Conservation (phyloP, 2,113 vertebrate species). For the Dasyurus viverrinus region DNA sequence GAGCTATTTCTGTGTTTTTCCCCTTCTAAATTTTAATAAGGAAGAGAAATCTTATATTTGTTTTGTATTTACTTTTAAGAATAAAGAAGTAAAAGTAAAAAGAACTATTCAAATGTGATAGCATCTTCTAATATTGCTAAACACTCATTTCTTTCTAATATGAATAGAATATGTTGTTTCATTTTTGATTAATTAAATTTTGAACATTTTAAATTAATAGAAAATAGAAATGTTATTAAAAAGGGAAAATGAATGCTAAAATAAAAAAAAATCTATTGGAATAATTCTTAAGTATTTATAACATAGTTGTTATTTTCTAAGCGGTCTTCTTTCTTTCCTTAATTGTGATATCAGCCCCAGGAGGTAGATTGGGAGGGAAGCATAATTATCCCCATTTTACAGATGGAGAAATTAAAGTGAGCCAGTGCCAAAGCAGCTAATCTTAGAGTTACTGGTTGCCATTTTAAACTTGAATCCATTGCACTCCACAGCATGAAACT, state of each 20-base stretch:
- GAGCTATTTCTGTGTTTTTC: conserved; percentile 49
- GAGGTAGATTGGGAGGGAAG: neutral
- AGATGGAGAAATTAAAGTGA: conserved; percentile 59
- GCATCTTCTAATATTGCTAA: neutral
- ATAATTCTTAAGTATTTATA: conserved; percentile 6
- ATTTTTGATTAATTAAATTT: neutral
- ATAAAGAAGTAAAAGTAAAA: neutral
- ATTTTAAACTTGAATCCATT: conserved; percentile 50
- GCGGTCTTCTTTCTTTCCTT: neutral
- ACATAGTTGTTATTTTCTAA: conserved; percentile 9
- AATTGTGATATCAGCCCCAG: neutral
- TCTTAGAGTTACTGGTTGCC: neutral
- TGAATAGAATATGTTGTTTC: neutral
- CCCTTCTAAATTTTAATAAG: conserved; percentile 67
- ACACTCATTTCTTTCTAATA: conserved; percentile 41
- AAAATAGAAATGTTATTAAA: conserved; percentile 49
- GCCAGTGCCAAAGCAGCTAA: neutral
- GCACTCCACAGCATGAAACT: conserved; percentile 19
- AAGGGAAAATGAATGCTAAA: conserved; percentile 50
- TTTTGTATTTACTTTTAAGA: conserved; percentile 35
- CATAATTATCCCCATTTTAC: conserved; percentile 57
- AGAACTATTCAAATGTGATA: neutral
- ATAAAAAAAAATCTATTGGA: neutral
- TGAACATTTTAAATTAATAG: conserved; percentile 57
- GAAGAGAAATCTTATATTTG: conserved; percentile 45